phyloP scores from a whole-genome alignment of 2,888 invertebrate species.

The Cyclophora albipunctata region DNA sequence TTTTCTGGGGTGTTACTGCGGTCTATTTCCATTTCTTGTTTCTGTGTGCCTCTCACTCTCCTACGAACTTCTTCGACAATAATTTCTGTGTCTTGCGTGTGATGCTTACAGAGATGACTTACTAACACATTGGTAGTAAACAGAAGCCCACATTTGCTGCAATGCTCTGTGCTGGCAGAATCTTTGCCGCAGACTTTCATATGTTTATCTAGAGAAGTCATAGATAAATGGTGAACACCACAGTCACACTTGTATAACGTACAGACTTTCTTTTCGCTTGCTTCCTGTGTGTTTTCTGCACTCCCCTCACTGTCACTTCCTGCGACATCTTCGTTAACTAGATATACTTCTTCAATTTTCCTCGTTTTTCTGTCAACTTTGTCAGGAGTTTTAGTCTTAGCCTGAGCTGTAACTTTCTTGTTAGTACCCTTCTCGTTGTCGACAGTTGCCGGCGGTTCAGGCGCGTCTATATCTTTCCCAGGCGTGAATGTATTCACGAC shows the following conservation, averaged over 20 bases:
- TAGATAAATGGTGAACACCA: conserved; percentile 32
- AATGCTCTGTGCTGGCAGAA: conserved; percentile 23
- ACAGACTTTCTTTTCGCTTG: not conserved
- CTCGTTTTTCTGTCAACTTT: not conserved
- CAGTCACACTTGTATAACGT: conserved; percentile 32
- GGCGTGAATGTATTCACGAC: too few relatives aligned
- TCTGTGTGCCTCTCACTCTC: too few relatives aligned
- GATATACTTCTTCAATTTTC: not conserved
- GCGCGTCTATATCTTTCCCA: too few relatives aligned
- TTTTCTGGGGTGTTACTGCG: too few relatives aligned
- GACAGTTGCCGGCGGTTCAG: too few relatives aligned
- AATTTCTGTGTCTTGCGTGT: conserved; percentile 19
- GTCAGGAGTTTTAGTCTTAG: too few relatives aligned
- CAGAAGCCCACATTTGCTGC: conserved; percentile 31
- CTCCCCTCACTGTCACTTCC: too few relatives aligned
- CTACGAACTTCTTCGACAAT: conserved; percentile 4
- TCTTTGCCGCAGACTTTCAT: conserved; percentile 14
- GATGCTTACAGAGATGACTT: conserved; percentile 34
- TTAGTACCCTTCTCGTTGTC: too few relatives aligned
- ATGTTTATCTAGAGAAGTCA: conserved; percentile 26
- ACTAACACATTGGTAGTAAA: conserved; percentile 33
- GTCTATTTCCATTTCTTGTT: too few relatives aligned
- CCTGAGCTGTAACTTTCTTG: too few relatives aligned
- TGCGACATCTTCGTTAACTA: not conserved
- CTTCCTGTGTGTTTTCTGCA: not conserved